Conservation (phyloP, 2,113 vertebrate genomes). For the Carlito syrichta region DNA sequence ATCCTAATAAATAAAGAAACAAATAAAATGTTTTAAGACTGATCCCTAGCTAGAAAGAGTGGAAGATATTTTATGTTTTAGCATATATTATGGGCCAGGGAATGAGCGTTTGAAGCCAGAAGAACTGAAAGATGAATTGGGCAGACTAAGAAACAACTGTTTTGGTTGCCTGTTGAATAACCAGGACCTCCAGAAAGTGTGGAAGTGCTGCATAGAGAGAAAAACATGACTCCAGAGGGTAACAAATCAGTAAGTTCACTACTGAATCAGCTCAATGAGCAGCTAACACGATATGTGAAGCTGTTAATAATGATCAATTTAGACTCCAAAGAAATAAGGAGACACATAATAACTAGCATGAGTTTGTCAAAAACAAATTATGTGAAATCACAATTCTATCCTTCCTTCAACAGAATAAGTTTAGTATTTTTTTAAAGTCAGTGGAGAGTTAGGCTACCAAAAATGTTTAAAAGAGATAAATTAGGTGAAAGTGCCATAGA, state of each 20-base stretch:
- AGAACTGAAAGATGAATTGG: neutral
- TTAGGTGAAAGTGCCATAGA: neutral
- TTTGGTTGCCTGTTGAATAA: neutral
- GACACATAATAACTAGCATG: neutral
- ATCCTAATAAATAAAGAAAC: neutral
- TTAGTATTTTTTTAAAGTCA: neutral
- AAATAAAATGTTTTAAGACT: neutral
- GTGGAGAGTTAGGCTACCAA: neutral
- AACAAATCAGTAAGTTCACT: neutral
- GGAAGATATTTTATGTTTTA: neutral
- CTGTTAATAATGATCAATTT: slow-evolving; percentile 3
- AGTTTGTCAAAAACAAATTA: slow-evolving; percentile 16
- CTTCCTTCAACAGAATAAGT: neutral
- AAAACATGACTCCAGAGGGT: neutral
- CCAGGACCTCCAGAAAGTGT: neutral
- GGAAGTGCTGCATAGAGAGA: neutral
- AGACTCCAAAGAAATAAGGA: neutral
- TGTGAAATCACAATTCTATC: neutral
- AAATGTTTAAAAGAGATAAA: neutral
- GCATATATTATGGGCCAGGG: neutral
- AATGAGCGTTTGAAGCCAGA: neutral
- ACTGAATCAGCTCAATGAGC: neutral
- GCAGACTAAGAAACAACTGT: neutral
- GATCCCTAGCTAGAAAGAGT: neutral
- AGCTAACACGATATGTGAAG: neutral